Evolutionary conservation across 1,140 invertebrate genomes (phyloP).

Genomic region (Stenopsyche tienmushanensis): DNA sequence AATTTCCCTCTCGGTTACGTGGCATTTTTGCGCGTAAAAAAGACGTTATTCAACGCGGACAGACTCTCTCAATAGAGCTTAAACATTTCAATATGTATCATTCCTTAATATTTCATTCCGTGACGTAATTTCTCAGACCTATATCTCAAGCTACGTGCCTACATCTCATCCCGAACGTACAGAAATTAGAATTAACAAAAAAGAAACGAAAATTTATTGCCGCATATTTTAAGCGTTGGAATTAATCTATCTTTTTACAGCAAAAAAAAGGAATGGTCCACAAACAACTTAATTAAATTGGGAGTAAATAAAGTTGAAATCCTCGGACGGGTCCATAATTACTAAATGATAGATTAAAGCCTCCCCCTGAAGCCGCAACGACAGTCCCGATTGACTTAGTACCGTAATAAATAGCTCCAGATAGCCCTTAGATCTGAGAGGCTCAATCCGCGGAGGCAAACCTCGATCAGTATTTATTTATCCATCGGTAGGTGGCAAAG

Average conservation of each 20-base stretch:
- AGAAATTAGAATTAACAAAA: no score
- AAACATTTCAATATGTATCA: slow-evolving; percentile 38
- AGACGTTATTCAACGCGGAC: slow-evolving; percentile 32
- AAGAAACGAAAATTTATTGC: no score
- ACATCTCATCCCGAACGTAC: no score
- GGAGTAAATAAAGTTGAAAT: no score
- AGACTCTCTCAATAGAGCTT: slow-evolving; percentile 24
- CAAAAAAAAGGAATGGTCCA: no score
- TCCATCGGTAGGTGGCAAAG: slow-evolving; percentile 25
- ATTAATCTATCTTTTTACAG: no score
- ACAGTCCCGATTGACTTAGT: slow-evolving; percentile 2
- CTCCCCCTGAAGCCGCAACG: not conserved
- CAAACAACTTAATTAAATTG: no score
- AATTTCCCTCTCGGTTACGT: slow-evolving; percentile 29
- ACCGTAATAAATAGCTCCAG: slow-evolving; percentile 21
- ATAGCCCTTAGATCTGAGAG: not conserved
- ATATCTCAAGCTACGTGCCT: no score
- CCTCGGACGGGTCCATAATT: no score
- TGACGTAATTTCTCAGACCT: not conserved
- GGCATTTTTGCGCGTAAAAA: slow-evolving; percentile 25
- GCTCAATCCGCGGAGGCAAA: slow-evolving; percentile 11
- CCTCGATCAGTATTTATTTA: slow-evolving; percentile 38
- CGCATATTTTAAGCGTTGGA: no score
- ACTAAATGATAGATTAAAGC: slow-evolving; percentile 17
- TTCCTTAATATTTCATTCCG: slow-evolving; percentile 21